Conservation (phyloP, 2,797 vertebrate genomes). For the Notolabrus celidotus region DNA sequence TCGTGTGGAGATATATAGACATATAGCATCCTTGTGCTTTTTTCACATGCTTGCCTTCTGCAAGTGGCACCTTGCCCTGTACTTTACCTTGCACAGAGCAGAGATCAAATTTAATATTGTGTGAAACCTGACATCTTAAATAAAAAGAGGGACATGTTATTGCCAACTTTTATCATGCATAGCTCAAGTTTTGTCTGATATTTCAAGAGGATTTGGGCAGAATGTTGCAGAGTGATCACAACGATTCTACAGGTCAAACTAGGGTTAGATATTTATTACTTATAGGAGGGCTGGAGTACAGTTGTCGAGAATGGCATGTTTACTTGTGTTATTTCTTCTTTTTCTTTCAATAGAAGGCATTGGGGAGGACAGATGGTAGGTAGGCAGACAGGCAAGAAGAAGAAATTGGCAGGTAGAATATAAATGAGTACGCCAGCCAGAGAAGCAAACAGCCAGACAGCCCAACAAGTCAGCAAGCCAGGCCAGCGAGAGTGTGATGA, state of each 20-base stretch:
- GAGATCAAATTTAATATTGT: too few species aligned
- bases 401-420: conserved; percentile 60
- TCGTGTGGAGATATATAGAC: too few species aligned
- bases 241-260: not conserved
- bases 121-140: too few species aligned
- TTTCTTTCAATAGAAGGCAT: conserved; percentile 19
- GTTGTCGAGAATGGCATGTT: conserved; percentile 15
- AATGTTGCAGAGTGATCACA: not conserved
- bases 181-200: not conserved
- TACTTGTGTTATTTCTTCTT: conserved; percentile 26
- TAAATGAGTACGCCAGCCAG: conserved; percentile 35
- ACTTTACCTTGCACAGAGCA: too few species aligned
- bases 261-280: not conserved
- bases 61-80: too few species aligned
- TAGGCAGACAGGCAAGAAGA: conserved; percentile 54
- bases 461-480: conserved; percentile 15
- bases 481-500: conserved; percentile 10
- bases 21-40: too few species aligned
- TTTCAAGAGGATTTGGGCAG: not conserved
- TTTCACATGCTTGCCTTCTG: too few species aligned
- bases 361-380: conserved; percentile 63
- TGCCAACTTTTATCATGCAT: not conserved
- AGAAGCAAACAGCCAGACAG: conserved; percentile 43
- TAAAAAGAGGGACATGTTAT: not conserved
- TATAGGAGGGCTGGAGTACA: not conserved